phyloP scores from a whole-genome alignment of 2,888 invertebrate genomes.

The Epinotia bilunana region DNA sequence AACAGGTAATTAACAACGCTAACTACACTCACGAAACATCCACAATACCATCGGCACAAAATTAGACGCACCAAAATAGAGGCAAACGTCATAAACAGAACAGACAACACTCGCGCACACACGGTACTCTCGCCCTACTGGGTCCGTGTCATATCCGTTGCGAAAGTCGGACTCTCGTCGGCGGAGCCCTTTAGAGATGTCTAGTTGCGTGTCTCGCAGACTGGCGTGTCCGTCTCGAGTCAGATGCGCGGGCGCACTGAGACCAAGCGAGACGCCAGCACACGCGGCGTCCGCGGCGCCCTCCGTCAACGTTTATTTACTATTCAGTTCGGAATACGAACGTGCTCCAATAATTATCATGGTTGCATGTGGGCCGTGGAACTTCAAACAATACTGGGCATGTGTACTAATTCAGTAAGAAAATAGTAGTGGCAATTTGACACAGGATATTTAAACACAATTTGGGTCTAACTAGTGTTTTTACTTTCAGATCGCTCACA shows the following conservation, averaged over 20 bases:
- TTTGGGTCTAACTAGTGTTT: not conserved
- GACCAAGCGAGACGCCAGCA: slow-evolving; percentile 52
- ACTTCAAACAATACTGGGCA: slow-evolving; percentile 27
- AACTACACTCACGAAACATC: slow-evolving; percentile 41
- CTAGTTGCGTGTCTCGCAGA: slow-evolving; percentile 56
- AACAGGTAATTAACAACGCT: slow-evolving; percentile 38
- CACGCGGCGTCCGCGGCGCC: slow-evolving; percentile 68
- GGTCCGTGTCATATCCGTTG: slow-evolving; percentile 43
- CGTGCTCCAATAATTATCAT: slow-evolving; percentile 78
- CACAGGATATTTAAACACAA: not conserved
- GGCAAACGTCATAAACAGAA: slow-evolving; percentile 43
- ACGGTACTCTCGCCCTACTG: slow-evolving; percentile 38
- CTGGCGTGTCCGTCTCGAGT: slow-evolving; percentile 73
- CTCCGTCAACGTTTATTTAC: slow-evolving; percentile 79
- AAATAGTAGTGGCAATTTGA: not conserved
- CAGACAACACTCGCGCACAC: slow-evolving; percentile 38
- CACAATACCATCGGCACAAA: slow-evolving; percentile 43
- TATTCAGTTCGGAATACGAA: slow-evolving; percentile 79
- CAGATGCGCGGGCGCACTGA: slow-evolving; percentile 76
- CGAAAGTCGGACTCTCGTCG: slow-evolving; percentile 38
- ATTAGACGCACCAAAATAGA: slow-evolving; percentile 45
- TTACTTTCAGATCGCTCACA: not conserved
- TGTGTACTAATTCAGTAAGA: slow-evolving; percentile 1
- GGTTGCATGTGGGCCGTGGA: slow-evolving; percentile 59
- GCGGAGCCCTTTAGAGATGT: slow-evolving; percentile 53